These are phyloP conservation scores for Cuculus canorus DNA, from an alignment of 2,797 vertebrate genomes.

Conservation along the genomic window DNA sequence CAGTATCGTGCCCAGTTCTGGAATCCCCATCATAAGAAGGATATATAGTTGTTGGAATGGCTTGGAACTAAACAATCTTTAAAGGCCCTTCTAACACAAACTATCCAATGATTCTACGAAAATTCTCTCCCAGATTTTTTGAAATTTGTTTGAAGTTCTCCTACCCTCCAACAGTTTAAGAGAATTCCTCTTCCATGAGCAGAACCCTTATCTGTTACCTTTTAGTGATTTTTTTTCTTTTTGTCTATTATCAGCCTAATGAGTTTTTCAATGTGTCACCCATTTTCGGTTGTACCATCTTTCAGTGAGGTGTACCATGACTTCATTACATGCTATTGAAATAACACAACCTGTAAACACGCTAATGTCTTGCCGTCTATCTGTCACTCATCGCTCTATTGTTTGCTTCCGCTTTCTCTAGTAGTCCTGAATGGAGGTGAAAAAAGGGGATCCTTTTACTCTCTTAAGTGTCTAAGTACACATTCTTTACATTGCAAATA, in stretches of 20 bases:
- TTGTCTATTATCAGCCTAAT: not conserved
- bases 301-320: not conserved
- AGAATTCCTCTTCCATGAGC: not conserved
- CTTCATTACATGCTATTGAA: not conserved
- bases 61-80: too few relatives aligned
- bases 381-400: not conserved
- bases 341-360: not conserved
- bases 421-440: not conserved
- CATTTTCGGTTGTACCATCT: not conserved
- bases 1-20: too few relatives aligned
- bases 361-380: not conserved
- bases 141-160: not conserved
- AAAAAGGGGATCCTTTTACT: not conserved
- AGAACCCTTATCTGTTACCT: not conserved
- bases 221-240: not conserved
- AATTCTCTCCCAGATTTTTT: fast-evolving
- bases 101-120: too few relatives aligned
- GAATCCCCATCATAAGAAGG: too few relatives aligned
- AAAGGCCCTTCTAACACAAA: too few relatives aligned
- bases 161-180: not conserved
- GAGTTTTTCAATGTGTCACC: not conserved
- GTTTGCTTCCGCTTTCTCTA: not conserved
- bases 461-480: not conserved
- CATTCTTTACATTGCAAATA: not conserved
- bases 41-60: too few relatives aligned